Base-by-base conservation (phyloP, 2,113 vertebrate genomes). In the Mustelus asterias region DNA sequence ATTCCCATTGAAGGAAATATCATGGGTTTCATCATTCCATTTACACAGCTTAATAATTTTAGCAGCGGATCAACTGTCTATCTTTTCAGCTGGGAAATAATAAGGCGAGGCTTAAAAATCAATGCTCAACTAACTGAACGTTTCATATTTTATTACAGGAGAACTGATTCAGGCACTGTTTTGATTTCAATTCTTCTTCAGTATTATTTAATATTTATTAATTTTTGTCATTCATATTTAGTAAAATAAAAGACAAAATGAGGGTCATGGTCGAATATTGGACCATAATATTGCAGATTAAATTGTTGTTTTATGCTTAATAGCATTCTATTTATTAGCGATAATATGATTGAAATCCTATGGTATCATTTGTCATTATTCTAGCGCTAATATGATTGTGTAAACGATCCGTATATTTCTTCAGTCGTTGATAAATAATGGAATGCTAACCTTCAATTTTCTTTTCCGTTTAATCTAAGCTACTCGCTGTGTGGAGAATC, bases 131-230 rank as follows among this genome's bases (percentile, higher is more conserved):
- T 80, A 4, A 37, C 13, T 80, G 33, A 37, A 80, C 14, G 5
- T 83, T 37, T n/a, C 5, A 16, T 92, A 92, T 41, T 92, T 92
- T 92, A 63, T 63, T 92, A 22, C 33, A 65, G 6, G 58, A 37
- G 33, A 37, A 95, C 18, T 72, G 26, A 24, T 72, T 72, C 24
- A 72, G 65, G 11, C 48, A 72, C 65, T 48, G 10, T 16, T 72
- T 95, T 95, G 48, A 7, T n/a, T 72, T 72, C 44, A 48, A 48
- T 95, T 95, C 72, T 95, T 44, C 3, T 92, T 92, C 29, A 92
- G 33, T n/a, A 72, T 95, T 70, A 70, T 70, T 29, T 95, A 41
- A 69, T 72, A 63, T 95, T 10, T 70, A 48, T 69, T 67, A 16
- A 93, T 65, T 65, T 65, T 93, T 93, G 24, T 58, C 58, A 89